Evolutionary conservation across 30 jellyfish, hydroid and myxozoan genomes (phyloP), one percentile per base, ranked within the genome.

Genomic region (Mastigias papua): DNA sequence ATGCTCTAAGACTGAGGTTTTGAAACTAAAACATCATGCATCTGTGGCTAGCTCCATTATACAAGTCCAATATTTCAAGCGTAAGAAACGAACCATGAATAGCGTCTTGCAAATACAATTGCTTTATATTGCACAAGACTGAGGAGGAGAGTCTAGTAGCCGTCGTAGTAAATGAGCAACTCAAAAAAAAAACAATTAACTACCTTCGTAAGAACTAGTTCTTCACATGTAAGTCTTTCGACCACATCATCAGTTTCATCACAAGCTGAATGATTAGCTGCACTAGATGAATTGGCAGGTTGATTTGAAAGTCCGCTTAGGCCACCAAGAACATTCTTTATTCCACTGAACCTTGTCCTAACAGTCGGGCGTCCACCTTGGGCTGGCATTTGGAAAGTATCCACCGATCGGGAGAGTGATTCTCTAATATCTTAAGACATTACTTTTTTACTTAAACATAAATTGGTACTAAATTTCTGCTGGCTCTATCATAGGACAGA

Each of bases 131-230:
- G n/a, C n/a, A n/a, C n/a, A 46, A 8, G 27, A 25, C 67, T 54
- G 27, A 54, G 25, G 17, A 54, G 27, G 27, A 54, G 6, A 11
- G n/a, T n/a, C n/a, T n/a, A n/a, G n/a, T n/a, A n/a, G 67, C 67
- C 20, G 27, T 11, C 37, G 37, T 42, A 63, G 74, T 10, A 63
- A 63, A 63, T 22, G 74, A 63, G 42, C 74, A 63, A 19, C 37
- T 63, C 42, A 8, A 25, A 63, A 27, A 27, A 27, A 8, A 28
- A 2, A 7, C 13, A 42, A 15, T 42, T 15, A 42, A 51, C 25
- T 69, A 90, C 97, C 94, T 82, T 90, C 8, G 97, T 73, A 21
- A 90, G 86, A 32, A 72, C 89, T 48, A 90, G 78, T 57, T 81
- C 91, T 17, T 90, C 97, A 35, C 82, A 62, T 20, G 90, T 81